A percentile compares a stretch with the other conserved stretches of the same genome.
These are phyloP conservation scores for Xenopus laevis DNA, from an alignment of 2,113 vertebrate species.

Conservation along the genomic window DNA sequence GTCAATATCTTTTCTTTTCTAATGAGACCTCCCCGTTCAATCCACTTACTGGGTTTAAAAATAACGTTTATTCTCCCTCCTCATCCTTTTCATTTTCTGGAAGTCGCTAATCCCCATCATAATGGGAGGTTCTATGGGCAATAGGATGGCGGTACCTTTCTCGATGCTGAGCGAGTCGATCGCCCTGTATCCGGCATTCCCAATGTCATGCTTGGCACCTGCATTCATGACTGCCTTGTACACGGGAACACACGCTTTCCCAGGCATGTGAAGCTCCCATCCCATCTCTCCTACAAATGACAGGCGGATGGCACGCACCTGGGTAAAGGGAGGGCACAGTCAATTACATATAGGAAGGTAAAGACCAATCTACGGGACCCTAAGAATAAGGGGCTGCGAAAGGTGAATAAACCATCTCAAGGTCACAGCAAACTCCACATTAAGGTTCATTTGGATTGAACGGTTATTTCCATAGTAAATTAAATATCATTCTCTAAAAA, in stretches of 20 bases:
- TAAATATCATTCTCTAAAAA: no score
- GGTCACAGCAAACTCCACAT: no score
- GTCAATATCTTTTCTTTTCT: slow-evolving; percentile 38
- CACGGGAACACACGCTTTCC: slow-evolving; percentile 74
- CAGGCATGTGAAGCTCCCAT: slow-evolving; percentile 92
- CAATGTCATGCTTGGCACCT: slow-evolving; percentile 73
- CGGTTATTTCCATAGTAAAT: no score
- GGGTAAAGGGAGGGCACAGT: slow-evolving; percentile 7
- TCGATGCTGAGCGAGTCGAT: slow-evolving; percentile 96
- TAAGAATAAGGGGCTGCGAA: no score
- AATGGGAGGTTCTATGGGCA: no score
- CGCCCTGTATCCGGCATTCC: slow-evolving; percentile 89
- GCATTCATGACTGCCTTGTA: slow-evolving; percentile 83
- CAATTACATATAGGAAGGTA: not conserved
- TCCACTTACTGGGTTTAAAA: slow-evolving; percentile 1
- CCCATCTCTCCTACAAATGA: slow-evolving; percentile 93
- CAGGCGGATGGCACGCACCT: slow-evolving; percentile 89
- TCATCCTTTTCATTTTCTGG: no score
- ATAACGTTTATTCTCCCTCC: not conserved
- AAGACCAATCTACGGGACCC: no score
- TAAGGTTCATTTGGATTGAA: no score
- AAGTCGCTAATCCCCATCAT: no score
- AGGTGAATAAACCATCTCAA: no score
- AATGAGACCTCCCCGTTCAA: not conserved
- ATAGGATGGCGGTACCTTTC: slow-evolving; percentile 71